phyloP scores from a whole-genome alignment of 1,140 invertebrate species.

The Rhagoletis zephyria region DNA sequence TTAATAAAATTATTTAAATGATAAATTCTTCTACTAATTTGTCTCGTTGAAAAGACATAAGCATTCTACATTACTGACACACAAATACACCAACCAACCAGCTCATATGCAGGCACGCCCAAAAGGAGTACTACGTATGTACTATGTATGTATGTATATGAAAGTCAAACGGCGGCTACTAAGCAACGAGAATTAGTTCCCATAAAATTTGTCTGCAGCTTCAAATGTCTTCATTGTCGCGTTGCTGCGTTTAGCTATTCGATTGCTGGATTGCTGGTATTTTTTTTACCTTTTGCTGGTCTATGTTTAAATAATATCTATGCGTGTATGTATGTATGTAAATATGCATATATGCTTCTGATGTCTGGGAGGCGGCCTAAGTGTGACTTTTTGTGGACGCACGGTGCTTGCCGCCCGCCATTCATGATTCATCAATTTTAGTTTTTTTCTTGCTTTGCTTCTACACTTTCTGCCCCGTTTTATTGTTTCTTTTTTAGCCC shows the following conservation, averaged over 20 bases:
- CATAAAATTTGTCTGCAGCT: slow-evolving; percentile 54
- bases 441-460: slow-evolving; percentile 40
- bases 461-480: background rate
- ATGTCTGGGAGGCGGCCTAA: slow-evolving; percentile 7
- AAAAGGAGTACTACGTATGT: background rate
- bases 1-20: slow-evolving; percentile 41
- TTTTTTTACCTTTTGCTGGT: slow-evolving; percentile 44
- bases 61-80: background rate
- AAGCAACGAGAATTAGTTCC: background rate
- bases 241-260: background rate
- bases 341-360: slow-evolving; percentile 12
- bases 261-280: background rate
- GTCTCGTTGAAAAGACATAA: background rate
- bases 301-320: background rate
- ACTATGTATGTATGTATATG: no score
- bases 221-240: background rate
- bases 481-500: slow-evolving; percentile 33
- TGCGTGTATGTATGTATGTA: background rate
- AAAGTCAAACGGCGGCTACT: background rate
- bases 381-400: slow-evolving; percentile 4
- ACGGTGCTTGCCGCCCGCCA: slow-evolving; percentile 29
- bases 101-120: background rate
- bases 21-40: slow-evolving; percentile 43
- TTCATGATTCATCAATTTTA: slow-evolving; percentile 56
- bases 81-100: background rate